These are phyloP conservation scores for Cydia amplana DNA, from an alignment of 1,140 invertebrate species.

Conservation along the genomic window DNA sequence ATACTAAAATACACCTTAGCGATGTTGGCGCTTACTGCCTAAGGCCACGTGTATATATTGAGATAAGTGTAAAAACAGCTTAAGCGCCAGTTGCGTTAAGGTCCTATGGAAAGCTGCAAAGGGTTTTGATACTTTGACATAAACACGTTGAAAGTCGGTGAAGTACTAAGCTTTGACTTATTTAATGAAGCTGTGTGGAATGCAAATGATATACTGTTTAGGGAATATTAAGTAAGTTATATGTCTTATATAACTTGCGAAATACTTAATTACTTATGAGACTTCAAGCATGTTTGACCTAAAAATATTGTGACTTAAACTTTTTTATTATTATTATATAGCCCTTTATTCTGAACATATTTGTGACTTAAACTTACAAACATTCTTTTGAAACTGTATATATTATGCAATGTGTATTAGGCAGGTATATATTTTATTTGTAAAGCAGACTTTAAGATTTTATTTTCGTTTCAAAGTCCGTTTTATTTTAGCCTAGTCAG, in stretches of 20 bases:
- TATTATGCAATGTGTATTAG: too few species aligned
- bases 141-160: neutral
- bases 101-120: neutral
- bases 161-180: constrained; percentile 15
- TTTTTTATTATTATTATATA: too few species aligned
- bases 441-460: too few species aligned
- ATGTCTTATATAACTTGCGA: neutral
- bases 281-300: too few species aligned
- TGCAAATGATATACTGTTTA: neutral
- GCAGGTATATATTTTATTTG: too few species aligned
- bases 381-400: too few species aligned
- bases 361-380: too few species aligned
- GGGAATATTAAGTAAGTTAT: constrained; percentile 5
- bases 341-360: too few species aligned
- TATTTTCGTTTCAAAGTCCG: too few species aligned
- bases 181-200: neutral
- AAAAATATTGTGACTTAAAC: too few species aligned
- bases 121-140: neutral
- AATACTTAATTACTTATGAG: too few species aligned
- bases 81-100: neutral
- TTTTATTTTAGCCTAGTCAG: too few species aligned
- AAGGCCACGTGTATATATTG: neutral
- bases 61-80: neutral
- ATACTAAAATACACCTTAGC: neutral
- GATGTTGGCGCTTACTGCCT: neutral